Evolutionary conservation across 2,797 vertebrate species (phyloP).

Genomic region (Leptodactylus fallax): DNA sequence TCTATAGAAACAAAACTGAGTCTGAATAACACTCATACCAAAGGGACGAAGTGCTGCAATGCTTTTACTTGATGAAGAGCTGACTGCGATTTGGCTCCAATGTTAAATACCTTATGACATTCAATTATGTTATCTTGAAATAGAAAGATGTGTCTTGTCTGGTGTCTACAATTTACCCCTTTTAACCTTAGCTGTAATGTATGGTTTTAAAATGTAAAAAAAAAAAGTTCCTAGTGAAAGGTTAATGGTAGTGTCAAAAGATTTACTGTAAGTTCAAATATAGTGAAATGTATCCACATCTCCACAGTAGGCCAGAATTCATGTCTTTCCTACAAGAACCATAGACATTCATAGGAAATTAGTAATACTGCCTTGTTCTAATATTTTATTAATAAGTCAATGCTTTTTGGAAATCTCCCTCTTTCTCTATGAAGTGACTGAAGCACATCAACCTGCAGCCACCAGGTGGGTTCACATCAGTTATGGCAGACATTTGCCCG

Average conservation of each 20-base stretch:
- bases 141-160: slow-evolving; percentile 4
- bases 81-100: slow-evolving; percentile 35
- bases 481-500: no score
- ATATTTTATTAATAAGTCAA: no score
- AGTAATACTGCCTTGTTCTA: no score
- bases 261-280: neutral
- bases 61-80: slow-evolving; percentile 21
- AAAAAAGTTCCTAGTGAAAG: neutral
- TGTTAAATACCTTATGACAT: slow-evolving; percentile 22
- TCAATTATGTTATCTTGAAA: slow-evolving; percentile 28
- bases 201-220: slow-evolving; percentile 1
- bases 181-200: slow-evolving; percentile 4
- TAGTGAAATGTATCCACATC: neutral
- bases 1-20: slow-evolving; percentile 56
- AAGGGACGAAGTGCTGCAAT: slow-evolving; percentile 36
- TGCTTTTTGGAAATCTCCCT: no score
- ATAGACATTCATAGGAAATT: no score
- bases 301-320: neutral
- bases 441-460: no score
- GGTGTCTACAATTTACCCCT: neutral
- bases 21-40: slow-evolving; percentile 39
- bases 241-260: neutral
- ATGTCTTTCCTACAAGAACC: no score
- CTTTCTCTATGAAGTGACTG: no score
- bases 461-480: no score